phyloP scores from a whole-genome alignment of 2,797 vertebrate genomes.

The Anas flavirostris region DNA sequence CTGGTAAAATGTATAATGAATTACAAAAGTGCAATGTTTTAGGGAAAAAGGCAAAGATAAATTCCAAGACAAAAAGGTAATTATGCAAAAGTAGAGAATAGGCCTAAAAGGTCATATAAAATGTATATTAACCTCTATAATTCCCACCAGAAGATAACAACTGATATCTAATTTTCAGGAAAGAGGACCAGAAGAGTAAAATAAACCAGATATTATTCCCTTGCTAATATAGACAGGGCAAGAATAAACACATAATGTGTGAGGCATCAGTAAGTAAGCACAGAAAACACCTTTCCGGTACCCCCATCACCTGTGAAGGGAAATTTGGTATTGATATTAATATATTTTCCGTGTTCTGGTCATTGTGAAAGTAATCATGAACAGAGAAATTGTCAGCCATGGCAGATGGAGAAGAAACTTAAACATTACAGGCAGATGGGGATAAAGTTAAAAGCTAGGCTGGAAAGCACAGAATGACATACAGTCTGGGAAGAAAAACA shows the following conservation, averaged over 20 bases:
- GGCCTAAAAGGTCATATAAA: background rate
- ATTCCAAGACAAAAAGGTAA: conserved; percentile 15
- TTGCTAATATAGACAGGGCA: background rate
- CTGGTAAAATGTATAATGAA: background rate
- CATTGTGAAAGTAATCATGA: background rate
- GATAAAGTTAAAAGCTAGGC: background rate
- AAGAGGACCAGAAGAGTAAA: background rate
- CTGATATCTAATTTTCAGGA: background rate
- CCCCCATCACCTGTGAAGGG: background rate
- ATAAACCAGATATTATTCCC: background rate
- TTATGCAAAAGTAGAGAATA: background rate
- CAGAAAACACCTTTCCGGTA: background rate
- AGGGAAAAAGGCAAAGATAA: background rate
- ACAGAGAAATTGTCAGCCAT: background rate
- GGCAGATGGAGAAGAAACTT: background rate
- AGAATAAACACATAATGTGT: background rate
- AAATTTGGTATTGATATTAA: background rate
- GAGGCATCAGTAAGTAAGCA: background rate
- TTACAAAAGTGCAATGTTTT: background rate
- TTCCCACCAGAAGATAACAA: background rate
- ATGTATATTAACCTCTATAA: background rate
- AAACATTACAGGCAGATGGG: background rate
- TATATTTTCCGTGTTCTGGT: background rate
- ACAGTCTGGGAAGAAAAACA: background rate
- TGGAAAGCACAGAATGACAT: background rate